Evolutionary conservation across 2,113 vertebrate species (phyloP), one percentile per base, ranked within the genome.

Genomic region (Perca flavescens): DNA sequence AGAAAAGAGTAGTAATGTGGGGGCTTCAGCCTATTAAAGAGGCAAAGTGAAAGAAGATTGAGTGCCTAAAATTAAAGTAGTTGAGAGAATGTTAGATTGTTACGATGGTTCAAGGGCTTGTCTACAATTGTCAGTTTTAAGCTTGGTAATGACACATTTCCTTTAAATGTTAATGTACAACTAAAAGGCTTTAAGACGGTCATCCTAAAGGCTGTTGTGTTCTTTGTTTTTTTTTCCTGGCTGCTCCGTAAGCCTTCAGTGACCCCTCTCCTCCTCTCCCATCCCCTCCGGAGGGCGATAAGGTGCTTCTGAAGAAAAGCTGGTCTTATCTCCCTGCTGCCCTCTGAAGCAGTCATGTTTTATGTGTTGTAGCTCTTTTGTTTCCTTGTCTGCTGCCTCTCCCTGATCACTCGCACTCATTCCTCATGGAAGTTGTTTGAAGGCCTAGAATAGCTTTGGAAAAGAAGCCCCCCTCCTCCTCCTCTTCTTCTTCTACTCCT

Each of bases 341-440:
- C 84, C 79, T 31, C 71, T 89, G 81, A 87, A 68, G 86, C 86
- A 25, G 80, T 73, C 83, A 22, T 91, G 89, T 95, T 96, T 96
- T 96, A 95, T 89, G 87, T 92, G 91, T 90, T 85, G 89, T 94
- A 92, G 88, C 74, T 87, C 91, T 96, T 97, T 97, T 93, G 90
- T 93, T 58, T 91, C 68, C 91, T 92, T 91, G 0, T 80, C 83
- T 83, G 77, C 90, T 60, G 58, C 72, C 77, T 83, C 82, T 80
- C 57, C 61, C 85, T 79, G 79, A 93, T 95, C 93, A 88, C 89
- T 94, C 94, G 78, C 95, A 93, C 95, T 96, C 95, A 90, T 96
- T 96, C 95, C 94, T 96, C 95, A 92, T 90, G 90, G 93, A 96
- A 96, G 95, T 96, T 96, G 96, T 96, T 96, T 94, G 92, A 95